These are phyloP conservation scores for Leucosticte australis DNA, from an alignment of 2,113 vertebrate genomes.

Conservation along the genomic window DNA sequence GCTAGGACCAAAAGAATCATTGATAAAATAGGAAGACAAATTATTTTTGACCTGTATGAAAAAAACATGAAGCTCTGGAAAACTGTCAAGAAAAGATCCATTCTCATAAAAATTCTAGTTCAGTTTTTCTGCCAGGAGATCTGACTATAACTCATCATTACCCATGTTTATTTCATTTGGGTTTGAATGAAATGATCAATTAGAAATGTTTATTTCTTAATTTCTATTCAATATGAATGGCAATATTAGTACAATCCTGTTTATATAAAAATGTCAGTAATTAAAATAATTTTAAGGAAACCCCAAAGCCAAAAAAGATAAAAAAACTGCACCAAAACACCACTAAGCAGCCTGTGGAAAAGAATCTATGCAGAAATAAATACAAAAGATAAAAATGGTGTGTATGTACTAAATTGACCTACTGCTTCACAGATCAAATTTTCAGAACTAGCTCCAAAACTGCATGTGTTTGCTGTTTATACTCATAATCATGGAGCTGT, in stretches of 20 bases:
- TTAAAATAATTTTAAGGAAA: background rate
- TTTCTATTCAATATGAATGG: background rate
- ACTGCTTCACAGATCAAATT: constrained; percentile 28
- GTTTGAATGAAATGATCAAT: background rate
- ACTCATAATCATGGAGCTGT: background rate
- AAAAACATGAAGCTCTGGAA: constrained; percentile 45
- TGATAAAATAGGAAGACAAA: background rate
- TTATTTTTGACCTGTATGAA: constrained; percentile 1
- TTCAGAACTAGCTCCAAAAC: constrained; percentile 1
- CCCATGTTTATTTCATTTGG: background rate
- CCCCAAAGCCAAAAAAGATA: background rate
- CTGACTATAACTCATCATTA: constrained; percentile 1
- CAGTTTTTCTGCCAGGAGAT: constrained; percentile 7
- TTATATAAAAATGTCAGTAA: background rate
- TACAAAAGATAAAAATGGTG: background rate
- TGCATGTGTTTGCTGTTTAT: constrained; percentile 12
- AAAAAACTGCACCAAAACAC: fast-evolving
- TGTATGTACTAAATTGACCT: background rate
- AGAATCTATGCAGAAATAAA: background rate
- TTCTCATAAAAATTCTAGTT: constrained; percentile 46
- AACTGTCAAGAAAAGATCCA: constrained; percentile 12
- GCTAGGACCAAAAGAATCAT: background rate
- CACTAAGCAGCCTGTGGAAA: background rate
- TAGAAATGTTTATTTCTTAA: background rate
- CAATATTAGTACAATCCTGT: background rate